Conservation (phyloP, 2,888 invertebrate species). For the Drosophila testacea region DNA sequence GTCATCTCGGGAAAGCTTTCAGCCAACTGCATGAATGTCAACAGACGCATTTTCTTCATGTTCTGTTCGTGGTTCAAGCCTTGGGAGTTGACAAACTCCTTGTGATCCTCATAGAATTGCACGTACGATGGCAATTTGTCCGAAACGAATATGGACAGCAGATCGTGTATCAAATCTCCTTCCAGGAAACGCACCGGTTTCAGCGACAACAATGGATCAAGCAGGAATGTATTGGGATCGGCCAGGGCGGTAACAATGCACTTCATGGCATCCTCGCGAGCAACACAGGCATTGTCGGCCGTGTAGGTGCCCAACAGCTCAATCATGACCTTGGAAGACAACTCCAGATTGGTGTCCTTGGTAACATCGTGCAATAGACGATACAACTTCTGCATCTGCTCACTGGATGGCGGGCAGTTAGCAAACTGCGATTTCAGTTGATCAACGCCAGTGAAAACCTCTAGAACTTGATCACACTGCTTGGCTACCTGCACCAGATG, state of each 20-base stretch:
- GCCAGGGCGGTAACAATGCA: slow-evolving; percentile 98
- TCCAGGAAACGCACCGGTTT: slow-evolving; percentile 98
- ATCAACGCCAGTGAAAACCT: slow-evolving; percentile 94
- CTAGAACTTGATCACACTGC: slow-evolving; percentile 93
- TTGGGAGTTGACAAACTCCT: slow-evolving; percentile 93
- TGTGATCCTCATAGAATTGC: slow-evolving; percentile 96
- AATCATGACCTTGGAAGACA: slow-evolving; percentile 98
- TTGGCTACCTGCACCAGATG: slow-evolving; percentile 95
- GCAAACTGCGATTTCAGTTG: slow-evolving; percentile 93
- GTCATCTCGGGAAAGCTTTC: slow-evolving; percentile 96
- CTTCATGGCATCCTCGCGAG: slow-evolving; percentile 97
- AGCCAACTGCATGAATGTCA: slow-evolving; percentile 99
- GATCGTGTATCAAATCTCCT: slow-evolving; percentile 97
- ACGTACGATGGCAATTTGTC: slow-evolving; percentile 97
- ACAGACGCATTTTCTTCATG: slow-evolving; percentile 97
- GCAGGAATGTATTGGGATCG: slow-evolving; percentile 96
- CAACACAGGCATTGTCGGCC: slow-evolving; percentile 98
- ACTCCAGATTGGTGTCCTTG: slow-evolving; percentile 94
- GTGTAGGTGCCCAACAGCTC: slow-evolving; percentile 98
- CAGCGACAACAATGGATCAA: slow-evolving; percentile 96
- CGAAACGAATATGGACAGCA: slow-evolving; percentile 97
- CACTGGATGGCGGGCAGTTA: slow-evolving; percentile 92
- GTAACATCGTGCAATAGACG: slow-evolving; percentile 95
- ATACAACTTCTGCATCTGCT: slow-evolving; percentile 96
- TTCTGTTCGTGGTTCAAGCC: slow-evolving; percentile 97